Evolutionary conservation across 2,888 invertebrate species (phyloP), one percentile per base, ranked within the genome.

Genomic region (Liposcelis brunnea): DNA sequence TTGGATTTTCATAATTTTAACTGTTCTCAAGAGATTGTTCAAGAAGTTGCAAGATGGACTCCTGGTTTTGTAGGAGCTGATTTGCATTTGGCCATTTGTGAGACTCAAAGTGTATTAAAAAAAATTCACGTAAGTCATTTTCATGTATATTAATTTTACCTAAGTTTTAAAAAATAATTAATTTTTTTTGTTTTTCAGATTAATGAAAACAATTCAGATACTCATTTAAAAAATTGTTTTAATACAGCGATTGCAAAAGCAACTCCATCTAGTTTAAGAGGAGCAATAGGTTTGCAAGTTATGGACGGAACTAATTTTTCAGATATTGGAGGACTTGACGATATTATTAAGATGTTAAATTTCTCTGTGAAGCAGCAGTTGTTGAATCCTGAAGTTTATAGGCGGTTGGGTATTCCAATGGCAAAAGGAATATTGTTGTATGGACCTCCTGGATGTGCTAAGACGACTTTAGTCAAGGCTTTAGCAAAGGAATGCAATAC

Each of bases 371-470:
- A 73, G 50, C 70, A 73, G 61, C 75, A 75, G 1, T 57, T 77
- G 11, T 61, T 62, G 48, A 63, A 73, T 50, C 66, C 69, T 1
- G 64, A 67, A 19, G 63, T 68, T 1, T 75, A 74, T 56, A 52
- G 58, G 7, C 59, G 69, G 32, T 64, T 77, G 52, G 72, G 71
- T 5, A 59, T 77, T 32, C 63, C 63, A 21, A 61, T 69, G 46
- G 71, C 75, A 1, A 67, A 68, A 56, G 72, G 68, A 19, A 62
- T 76, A 31, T 57, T 77, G 36, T 59, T 77, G 7, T 74, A 73
- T 57, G 76, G 76, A 0, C 75, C 76, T 4, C 75, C 76, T 1
- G 76, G 76, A 1, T 75, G 75, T 59, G 74, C 72, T n/a, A 75
- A 77, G 60, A 76, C 75, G 1, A 71, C 69, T 4, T 59, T 76